Evolutionary conservation across 1,140 invertebrate species (phyloP).

Genomic region (Zaprionus vittiger): DNA sequence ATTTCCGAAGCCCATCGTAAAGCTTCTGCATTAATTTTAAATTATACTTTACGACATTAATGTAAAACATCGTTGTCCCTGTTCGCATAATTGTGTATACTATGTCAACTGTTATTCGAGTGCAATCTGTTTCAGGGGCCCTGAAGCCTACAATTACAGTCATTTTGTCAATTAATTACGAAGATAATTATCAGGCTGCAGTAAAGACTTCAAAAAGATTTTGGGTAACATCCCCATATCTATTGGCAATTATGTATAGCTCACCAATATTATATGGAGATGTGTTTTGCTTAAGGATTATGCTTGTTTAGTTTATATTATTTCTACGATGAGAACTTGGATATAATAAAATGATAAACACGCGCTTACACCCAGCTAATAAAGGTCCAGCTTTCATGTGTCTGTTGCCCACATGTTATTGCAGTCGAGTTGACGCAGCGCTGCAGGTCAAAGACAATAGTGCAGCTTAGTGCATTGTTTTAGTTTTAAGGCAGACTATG

Average conservation of each 20-base stretch:
- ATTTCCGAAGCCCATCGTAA: slow-evolving; percentile 24
- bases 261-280: background rate
- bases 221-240: background rate
- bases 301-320: background rate
- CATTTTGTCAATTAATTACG: background rate
- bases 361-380: background rate
- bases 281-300: background rate
- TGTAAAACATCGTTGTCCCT: slow-evolving; percentile 14
- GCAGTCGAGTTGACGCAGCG: background rate
- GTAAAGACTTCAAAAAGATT: background rate
- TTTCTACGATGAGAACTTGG: background rate
- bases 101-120: background rate
- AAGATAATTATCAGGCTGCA: background rate
- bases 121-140: background rate
- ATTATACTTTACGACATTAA: slow-evolving; percentile 56
- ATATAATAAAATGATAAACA: background rate
- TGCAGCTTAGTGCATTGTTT: slow-evolving; percentile 52
- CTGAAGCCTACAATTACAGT: background rate
- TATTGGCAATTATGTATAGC: background rate
- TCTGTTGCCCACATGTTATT: background rate
- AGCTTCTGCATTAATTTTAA: slow-evolving; percentile 59
- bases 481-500: slow-evolving; percentile 37
- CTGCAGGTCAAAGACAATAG: slow-evolving; percentile 44
- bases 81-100: slow-evolving; percentile 8
- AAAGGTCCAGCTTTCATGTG: background rate